Evolutionary conservation across 2,113 vertebrate species (phyloP).

Genomic region (Microcebus murinus): DNA sequence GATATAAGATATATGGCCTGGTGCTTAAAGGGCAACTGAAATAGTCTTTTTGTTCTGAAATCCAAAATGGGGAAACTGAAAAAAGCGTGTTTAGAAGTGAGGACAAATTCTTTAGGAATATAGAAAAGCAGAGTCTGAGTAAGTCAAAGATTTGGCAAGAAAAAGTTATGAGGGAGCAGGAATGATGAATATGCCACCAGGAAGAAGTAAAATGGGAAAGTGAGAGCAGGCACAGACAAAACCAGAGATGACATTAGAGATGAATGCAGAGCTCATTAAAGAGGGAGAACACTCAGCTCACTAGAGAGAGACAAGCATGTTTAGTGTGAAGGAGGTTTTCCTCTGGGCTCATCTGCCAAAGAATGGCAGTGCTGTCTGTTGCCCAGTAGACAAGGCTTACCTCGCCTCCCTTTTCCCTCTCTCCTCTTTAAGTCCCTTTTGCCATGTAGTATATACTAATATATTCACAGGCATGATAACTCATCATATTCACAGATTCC

Average conservation of each 20-base stretch:
- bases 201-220: not conserved
- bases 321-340: not conserved
- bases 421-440: not conserved
- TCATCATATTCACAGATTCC: not conserved
- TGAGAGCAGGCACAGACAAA: not conserved
- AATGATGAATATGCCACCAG: not conserved
- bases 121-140: no score
- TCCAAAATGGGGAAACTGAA: not conserved
- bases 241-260: not conserved
- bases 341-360: not conserved
- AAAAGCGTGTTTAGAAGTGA: not conserved
- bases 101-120: not conserved
- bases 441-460: no score
- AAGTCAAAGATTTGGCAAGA: not conserved
- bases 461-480: not conserved
- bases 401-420: not conserved
- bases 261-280: not conserved
- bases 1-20: not conserved
- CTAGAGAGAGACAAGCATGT: no score
- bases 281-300: not conserved
- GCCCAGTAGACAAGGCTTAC: not conserved
- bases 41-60: not conserved
- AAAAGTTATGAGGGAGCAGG: not conserved
- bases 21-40: not conserved
- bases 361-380: not conserved